Evolutionary conservation across 2,113 vertebrate species (phyloP).

Genomic region (Rana temporaria): DNA sequence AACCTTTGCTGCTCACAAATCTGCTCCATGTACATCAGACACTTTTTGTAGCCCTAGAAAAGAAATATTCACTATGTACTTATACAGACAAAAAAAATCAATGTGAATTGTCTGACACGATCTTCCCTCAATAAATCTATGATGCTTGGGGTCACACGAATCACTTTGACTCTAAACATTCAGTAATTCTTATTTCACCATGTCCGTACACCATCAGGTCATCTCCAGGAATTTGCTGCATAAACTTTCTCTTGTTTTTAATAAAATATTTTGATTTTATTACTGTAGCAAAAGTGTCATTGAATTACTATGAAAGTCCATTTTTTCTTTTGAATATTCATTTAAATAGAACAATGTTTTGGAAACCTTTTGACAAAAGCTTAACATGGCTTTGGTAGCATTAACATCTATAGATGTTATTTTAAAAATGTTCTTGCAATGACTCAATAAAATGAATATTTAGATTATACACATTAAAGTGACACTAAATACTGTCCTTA

Average conservation of each 20-base stretch:
- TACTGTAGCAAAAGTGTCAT: background rate
- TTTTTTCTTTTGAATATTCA: too few relatives aligned
- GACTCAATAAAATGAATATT: too few relatives aligned
- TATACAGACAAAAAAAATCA: conserved; percentile 17
- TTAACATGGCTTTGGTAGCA: too few relatives aligned
- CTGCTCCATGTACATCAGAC: background rate
- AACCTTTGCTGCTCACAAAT: conserved; percentile 8
- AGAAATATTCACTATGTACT: background rate
- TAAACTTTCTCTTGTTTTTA: background rate
- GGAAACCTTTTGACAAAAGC: too few relatives aligned
- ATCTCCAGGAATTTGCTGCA: background rate
- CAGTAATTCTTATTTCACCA: conserved; percentile 7
- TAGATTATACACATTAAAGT: too few relatives aligned
- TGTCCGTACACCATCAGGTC: background rate
- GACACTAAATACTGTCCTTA: too few relatives aligned
- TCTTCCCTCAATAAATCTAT: conserved; percentile 38
- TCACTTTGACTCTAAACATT: conserved; percentile 21
- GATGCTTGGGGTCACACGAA: background rate
- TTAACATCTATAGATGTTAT: too few relatives aligned
- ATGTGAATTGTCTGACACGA: conserved; percentile 29
- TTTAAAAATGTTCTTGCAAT: too few relatives aligned
- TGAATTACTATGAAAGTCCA: background rate
- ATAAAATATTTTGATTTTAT: background rate
- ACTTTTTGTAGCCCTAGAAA: background rate
- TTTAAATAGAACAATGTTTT: too few relatives aligned